A percentile compares a stretch with the other conserved stretches of the same genome.
phyloP scores from a whole-genome alignment of 1,140 invertebrate species.

The Pogonomyrmex californicus region DNA sequence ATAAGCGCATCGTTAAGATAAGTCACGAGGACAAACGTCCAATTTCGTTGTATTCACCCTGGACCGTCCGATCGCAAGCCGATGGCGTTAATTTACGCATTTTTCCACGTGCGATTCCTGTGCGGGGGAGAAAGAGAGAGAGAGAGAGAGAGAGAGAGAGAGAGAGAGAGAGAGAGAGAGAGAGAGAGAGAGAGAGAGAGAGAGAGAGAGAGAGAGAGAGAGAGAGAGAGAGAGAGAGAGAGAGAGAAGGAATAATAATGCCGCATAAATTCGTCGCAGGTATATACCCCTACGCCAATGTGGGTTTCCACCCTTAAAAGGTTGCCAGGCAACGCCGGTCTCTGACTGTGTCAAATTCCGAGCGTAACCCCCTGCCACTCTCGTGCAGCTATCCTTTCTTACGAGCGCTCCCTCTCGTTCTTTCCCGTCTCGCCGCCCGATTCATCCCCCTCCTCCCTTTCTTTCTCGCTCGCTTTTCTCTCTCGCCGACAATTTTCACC shows the following conservation, averaged over 20 bases:
- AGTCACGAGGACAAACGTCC: constrained; percentile 11
- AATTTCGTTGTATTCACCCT: constrained; percentile 19
- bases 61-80: constrained; percentile 46
- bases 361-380: constrained; percentile 69
- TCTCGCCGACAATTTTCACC: constrained; percentile 65
- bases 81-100: constrained; percentile 74
- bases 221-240: neutral
- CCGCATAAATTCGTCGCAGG: constrained; percentile 83
- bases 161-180: too few species aligned
- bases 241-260: constrained; percentile 56
- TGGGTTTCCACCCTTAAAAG: constrained; percentile 80
- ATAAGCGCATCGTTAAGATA: neutral
- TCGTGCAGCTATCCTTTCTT: constrained; percentile 67
- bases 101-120: constrained; percentile 32
- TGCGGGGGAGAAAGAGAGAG: neutral
- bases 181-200: neutral
- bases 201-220: neutral
- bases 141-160: too few species aligned
- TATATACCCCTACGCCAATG: constrained; percentile 81
- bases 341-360: constrained; percentile 86
- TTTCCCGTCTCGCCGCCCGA: neutral
- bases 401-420: constrained; percentile 51
- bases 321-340: constrained; percentile 84
- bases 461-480: neutral
- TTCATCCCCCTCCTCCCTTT: neutral